Base-by-base conservation (phyloP, 2,888 invertebrate genomes). In the Branchellion lobata region DNA sequence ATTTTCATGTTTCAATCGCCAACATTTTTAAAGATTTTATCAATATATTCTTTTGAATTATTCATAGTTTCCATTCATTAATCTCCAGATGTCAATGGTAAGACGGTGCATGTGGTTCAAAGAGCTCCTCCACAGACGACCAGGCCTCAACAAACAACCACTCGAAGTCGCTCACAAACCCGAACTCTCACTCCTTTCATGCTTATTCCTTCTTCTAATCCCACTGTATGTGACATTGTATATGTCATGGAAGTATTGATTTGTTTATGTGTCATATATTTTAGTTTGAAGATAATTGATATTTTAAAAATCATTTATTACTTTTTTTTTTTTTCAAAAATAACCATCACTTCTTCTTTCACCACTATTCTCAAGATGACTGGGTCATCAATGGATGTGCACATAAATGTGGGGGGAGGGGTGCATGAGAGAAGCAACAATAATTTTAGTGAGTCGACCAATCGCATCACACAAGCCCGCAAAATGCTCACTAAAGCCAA, bases 41-140 rank as follows among this genome's bases (percentile, higher is more conserved):
- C 14, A 40, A 40, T 8, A 40, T 40, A 5, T 14, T 40, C 5
- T 40, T 40, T 40, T 40, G 14, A 40, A 8, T 14, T 40, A 40
- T 8, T 40, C 14, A 40, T 14, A 40, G 5, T 40, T 40, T 8
- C 40, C 24, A 51, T 61, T 24, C 11, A 5, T 65, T 5, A n/a
- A 65, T 29, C 8, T 29, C 31, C 82, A 89, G 95, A 93, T 89
- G 93, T 96, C 33, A 90, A 94, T 86, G 95, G 94, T 0, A 96
- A 95, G 89, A 95, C 95, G 47, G 91, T 96, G 78, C 96, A 96
- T 87, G 90, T 96, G 86, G 96, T 96, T 27, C 93, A 94, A 87
- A 90, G 94, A 34, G 91, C 93, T 2, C 95, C 95, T 0, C 95
- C 95, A 36, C 74, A 51, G 69, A 71, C 76, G 40, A 68, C 29